Conservation (phyloP, 2,888 invertebrate genomes). For the Lasius fuliginosus region DNA sequence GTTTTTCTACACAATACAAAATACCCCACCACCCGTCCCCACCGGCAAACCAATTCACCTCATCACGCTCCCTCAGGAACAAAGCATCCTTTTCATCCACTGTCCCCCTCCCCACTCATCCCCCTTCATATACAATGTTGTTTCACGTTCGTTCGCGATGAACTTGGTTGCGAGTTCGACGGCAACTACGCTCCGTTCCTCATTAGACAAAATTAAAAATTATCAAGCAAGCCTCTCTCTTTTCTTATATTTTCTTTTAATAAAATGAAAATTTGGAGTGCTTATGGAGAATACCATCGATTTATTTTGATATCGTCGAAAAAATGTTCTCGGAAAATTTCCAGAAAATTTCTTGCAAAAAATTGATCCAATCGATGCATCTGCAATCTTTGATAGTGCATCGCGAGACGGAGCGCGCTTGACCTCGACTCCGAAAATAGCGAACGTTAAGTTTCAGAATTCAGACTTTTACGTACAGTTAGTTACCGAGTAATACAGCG, state of each 20-base stretch:
- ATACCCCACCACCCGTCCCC: slow-evolving; percentile 76
- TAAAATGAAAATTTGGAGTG: not conserved
- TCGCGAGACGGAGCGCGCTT: slow-evolving; percentile 57
- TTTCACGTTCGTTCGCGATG: slow-evolving; percentile 84
- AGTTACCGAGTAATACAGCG: slow-evolving; percentile 84
- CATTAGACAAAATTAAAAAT: slow-evolving; percentile 8
- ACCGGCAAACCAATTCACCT: slow-evolving; percentile 71
- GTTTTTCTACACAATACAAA: slow-evolving; percentile 85
- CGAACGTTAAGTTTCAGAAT: slow-evolving; percentile 83
- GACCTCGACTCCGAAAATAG: slow-evolving; percentile 60
- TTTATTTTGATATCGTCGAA: not conserved
- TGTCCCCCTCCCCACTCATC: slow-evolving; percentile 55
- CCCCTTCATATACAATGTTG: slow-evolving; percentile 83
- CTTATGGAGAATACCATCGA: not conserved
- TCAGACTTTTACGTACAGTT: slow-evolving; percentile 84
- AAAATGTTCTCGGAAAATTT: not conserved
- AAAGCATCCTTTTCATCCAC: slow-evolving; percentile 58
- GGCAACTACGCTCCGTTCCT: slow-evolving; percentile 49
- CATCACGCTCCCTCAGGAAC: slow-evolving; percentile 71
- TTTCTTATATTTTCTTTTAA: not conserved
- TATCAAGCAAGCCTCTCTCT: not conserved
- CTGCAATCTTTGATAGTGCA: not conserved
- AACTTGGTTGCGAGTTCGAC: slow-evolving; percentile 63
- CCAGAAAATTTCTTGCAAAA: not conserved
- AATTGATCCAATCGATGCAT: not conserved